Base-by-base conservation (phyloP, 2,113 vertebrate genomes). In the Aspiorhynchus laticeps region DNA sequence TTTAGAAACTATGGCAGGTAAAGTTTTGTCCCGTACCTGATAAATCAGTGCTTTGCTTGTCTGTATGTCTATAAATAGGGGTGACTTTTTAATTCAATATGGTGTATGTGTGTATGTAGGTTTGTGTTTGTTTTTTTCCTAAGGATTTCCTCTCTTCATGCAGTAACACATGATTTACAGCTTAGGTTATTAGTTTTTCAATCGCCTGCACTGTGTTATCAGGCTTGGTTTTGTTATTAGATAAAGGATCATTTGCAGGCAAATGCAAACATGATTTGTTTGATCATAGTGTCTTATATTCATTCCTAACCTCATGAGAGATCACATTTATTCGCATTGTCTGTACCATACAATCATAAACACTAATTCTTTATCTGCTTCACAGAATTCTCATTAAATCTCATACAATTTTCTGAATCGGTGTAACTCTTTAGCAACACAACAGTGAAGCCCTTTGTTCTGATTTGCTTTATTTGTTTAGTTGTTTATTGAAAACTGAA, bases 301-400 rank as follows among this genome's bases (percentile, higher is more conserved):
- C 63, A 79, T 73, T 86, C 73, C 65, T 88, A 48, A 86, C 59
- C 71, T 61, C 46, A 82, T 48, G 43, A 67, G 78, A 79, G 69
- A 69, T 79, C 17, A 24, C 12, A 51, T 74, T 21, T 77, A 24
- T 86, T 83, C 75, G 41, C 80, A 83, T 81, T 24, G 17, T 78
- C 10, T 41, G 21, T 21, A 31, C 6, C 36, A 36, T 41, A 46
- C 24, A 81, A 65, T 46, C 79, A 81, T 8, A 80, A 43, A 28
- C 24, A 17, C 4, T n/a, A 63, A n/a, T 79, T 33, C 10, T 38
- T 36, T 36, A 53, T 21, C 33, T 80, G 51, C 53, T 61, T 63
- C 56, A 63, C 7, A 26, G 3, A 80, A 61, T 41, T 80, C 21
- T 80, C 7, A 80, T 41, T 59, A 59, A 59, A 79, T 56, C 26